Evolutionary conservation across 1,140 invertebrate genomes (phyloP), one percentile per base, ranked within the genome.

Genomic region (Procambarus virginalis): DNA sequence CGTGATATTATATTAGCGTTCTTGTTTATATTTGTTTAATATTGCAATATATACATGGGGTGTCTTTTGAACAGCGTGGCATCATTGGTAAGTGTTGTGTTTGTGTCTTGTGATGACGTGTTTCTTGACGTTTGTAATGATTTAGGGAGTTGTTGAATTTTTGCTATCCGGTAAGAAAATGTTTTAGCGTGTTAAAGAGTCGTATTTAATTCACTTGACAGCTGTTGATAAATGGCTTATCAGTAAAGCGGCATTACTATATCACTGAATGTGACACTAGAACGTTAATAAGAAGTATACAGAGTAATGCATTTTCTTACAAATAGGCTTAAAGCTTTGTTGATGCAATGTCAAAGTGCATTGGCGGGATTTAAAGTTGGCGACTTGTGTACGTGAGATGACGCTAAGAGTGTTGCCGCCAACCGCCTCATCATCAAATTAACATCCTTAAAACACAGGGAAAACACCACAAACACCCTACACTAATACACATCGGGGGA

Each of bases 281-380:
- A 55, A 55, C 8, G 34, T 34, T 34, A 34, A 34, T 34, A 34
- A 34, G 34, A 34, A 34, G 34, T 34, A 1, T 34, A 34, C 34
- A 34, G 34, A 34, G 34, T 34, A 34, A 34, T 34, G 34, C 0
- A 34, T 34, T 34, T 34, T 34, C 34, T 34, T 34, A 1, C 34
- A 34, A 34, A 34, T 34, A 34, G 34, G 34, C 34, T 58, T 60
- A 14, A 81, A 78, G 22, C 20, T 49, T 60, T 45, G 84, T 75
- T 86, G 84, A 86, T 86, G 84, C 58, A 86, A 86, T 86, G 58
- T 77, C 84, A 60, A 78, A 17, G 55, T 86, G 34, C 34, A 70
- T 85, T 75, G 48, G 34, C 2, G 5, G 84, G 49, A 17, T 86
- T 68, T 86, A 86, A 86, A 76, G 76, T 86, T 86, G 75, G 84